Evolutionary conservation across 2,797 vertebrate species (phyloP).

Genomic region (Myotis daubentonii): DNA sequence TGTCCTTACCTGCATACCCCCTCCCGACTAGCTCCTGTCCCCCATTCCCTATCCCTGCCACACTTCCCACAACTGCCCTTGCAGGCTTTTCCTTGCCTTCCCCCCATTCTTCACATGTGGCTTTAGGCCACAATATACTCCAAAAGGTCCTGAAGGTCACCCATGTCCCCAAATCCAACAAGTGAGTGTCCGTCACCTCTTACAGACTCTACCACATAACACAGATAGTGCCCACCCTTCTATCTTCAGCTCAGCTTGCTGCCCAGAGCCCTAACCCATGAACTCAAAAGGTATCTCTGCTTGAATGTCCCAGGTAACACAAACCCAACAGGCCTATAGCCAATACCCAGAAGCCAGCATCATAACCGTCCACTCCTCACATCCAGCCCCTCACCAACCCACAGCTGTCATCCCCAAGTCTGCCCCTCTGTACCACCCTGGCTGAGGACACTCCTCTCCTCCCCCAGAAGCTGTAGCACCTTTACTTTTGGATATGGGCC

Average conservation of each 20-base stretch:
- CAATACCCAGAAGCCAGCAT: neutral
- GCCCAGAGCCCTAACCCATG: neutral
- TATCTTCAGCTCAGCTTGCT: neutral
- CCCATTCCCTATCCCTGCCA: neutral
- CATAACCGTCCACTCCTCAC: neutral
- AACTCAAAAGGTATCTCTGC: neutral
- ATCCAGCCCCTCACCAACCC: neutral
- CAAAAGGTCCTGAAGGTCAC: neutral
- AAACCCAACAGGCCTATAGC: neutral
- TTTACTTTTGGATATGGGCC: neutral
- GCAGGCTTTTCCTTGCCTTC: neutral
- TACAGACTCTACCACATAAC: neutral
- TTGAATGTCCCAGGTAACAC: neutral
- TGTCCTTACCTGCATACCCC: rapidly evolving
- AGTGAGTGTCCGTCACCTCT: too few species aligned
- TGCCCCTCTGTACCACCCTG: neutral
- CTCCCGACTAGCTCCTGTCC: neutral
- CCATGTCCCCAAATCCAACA: neutral
- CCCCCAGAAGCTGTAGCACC: too few species aligned
- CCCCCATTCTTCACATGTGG: neutral
- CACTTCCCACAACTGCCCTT: neutral
- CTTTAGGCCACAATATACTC: neutral
- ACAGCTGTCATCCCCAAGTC: neutral
- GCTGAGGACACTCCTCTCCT: neutral
- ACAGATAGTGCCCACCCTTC: neutral